Percentiles rank a stretch among this genome's conserved stretches.
Conservation (phyloP, 2,113 vertebrate genomes). For the Tricholaema leucomelas region DNA sequence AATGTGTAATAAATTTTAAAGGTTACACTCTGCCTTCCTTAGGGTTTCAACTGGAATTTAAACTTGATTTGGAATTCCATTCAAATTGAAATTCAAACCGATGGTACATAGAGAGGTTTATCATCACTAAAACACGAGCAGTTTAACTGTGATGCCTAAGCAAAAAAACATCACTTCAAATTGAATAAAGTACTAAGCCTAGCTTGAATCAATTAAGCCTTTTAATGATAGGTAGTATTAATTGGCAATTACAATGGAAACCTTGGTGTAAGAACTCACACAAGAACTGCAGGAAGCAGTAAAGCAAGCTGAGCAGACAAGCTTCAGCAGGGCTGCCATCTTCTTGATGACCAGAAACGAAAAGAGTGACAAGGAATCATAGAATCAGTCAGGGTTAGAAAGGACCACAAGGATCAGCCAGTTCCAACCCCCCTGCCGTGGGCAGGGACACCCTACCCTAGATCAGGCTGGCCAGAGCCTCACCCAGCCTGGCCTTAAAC, state of each 20-base stretch:
- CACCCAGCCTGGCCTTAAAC: too few species aligned
- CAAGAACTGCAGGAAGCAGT: not conserved
- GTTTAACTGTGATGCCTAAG: not conserved
- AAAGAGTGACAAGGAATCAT: not conserved
- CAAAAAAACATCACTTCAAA: not conserved
- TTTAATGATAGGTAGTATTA: not conserved
- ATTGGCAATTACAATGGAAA: not conserved
- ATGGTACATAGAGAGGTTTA: not conserved
- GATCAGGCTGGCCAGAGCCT: too few species aligned
- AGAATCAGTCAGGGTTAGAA: too few species aligned
- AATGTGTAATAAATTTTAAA: not conserved
- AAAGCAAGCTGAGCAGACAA: not conserved
- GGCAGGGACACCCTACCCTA: too few species aligned
- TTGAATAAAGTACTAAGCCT: not conserved
- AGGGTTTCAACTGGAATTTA: not conserved
- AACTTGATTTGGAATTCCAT: not conserved
- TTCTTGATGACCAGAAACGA: not conserved
- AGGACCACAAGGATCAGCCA: too few species aligned
- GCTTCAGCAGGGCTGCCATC: not conserved
- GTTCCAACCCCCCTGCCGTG: too few species aligned
- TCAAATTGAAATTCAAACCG: not conserved
- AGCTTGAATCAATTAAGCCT: not conserved
- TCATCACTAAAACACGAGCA: accelerated
- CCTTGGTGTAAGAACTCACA: accelerated
- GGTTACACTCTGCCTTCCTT: not conserved